These are phyloP conservation scores for Myodes glareolus DNA, from an alignment of 2,113 vertebrate species.

Conservation along the genomic window DNA sequence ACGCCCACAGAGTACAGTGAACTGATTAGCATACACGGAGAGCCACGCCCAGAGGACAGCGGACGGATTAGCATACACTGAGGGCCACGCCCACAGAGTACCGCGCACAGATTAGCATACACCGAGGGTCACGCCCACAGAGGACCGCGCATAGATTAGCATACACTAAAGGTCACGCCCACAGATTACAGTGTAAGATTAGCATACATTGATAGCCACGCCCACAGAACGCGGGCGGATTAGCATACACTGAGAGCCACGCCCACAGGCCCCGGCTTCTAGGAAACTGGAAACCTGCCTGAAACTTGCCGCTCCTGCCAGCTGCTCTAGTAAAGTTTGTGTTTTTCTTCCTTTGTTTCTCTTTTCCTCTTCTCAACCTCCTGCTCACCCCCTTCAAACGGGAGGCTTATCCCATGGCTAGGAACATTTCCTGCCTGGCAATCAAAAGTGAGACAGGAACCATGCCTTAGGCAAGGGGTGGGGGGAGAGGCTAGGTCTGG, in stretches of 20 bases:
- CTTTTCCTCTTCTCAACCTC: conserved; percentile 14
- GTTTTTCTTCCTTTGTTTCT: conserved; percentile 36
- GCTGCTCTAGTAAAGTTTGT: background rate
- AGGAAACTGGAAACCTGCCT: conserved; percentile 80
- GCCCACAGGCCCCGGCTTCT: conserved; percentile 77
- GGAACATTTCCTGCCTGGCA: conserved; percentile 45
- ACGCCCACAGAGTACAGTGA: background rate
- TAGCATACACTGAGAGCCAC: conserved; percentile 79
- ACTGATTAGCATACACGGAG: background rate
- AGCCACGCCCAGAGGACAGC: background rate
- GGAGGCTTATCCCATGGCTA: conserved; percentile 41
- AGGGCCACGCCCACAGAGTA: background rate
- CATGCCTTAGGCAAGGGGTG: background rate
- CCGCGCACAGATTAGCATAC: background rate
- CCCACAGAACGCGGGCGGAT: background rate
- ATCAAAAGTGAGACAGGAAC: background rate
- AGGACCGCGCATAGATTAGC: background rate
- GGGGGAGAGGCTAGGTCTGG: background rate
- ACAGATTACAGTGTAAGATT: background rate
- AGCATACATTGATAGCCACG: background rate
- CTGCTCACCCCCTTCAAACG: background rate
- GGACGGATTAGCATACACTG: background rate
- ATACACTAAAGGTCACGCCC: background rate
- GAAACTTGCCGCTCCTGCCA: background rate
- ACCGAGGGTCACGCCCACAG: background rate